Base-by-base conservation (phyloP, 2,888 invertebrate genomes). In the Gnatocerus cornutus region DNA sequence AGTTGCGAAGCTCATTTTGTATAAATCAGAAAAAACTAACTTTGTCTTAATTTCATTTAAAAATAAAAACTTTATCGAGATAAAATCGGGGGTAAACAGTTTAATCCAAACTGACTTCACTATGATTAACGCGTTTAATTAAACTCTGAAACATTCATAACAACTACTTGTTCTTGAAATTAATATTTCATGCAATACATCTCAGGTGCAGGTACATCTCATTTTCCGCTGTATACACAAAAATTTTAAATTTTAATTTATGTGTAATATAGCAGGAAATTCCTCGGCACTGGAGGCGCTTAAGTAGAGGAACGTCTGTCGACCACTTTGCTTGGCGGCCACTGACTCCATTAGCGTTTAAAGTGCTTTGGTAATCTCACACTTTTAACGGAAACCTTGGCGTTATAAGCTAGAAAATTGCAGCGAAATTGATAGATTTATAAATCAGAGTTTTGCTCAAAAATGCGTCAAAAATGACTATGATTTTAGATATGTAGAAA, bases 61-160 rank as follows among this genome's bases (percentile, higher is more conserved):
- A 1, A 39, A 5, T 39, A 39, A 39, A 39, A 9, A 39, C 5
- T 10, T 33, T 33, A 33, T 9, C 5, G 10, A 9, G 43, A 12
- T 14, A 14, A 45, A 14, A 1, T 13, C 21, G 4, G 21, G 21
- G 4, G 21, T 21, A 21, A 14, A 45, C 12, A 2, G 10, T 13
- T 45, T 45, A 45, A 45, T 13, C 8, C 6, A 13, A 45, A 12
- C 14, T 10, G 14, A 10, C 45, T 10, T 14, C 1, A 10, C 45
- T 45, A 8, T 45, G 45, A 45, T 45, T 45, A 45, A 45, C 45
- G 45, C 45, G n/a, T 45, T 45, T 45, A 45, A 45, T 45, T 45
- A 45, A 45, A 45, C 2, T 45, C 45, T 45, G 12, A 2, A 45
- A 45, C 3, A 45, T 45, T 45, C 3, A 45, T 45, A 45, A 14